Conservation (phyloP, 2,888 invertebrate species). For the Sisyra nigra region DNA sequence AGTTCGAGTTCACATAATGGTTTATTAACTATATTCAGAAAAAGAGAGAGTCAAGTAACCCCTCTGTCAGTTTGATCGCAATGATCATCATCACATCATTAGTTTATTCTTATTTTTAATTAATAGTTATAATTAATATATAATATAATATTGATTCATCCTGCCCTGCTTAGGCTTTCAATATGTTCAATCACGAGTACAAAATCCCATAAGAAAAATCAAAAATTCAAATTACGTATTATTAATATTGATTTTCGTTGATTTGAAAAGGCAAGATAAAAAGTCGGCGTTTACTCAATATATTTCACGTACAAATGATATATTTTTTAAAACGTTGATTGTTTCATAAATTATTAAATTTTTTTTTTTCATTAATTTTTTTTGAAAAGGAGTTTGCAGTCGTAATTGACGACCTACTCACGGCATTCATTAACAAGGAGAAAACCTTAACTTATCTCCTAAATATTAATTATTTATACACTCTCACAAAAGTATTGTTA, state of each 20-base stretch:
- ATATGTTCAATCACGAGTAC: neutral
- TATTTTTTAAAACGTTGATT: neutral
- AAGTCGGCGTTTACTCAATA: slow-evolving; percentile 1
- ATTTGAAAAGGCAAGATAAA: slow-evolving; percentile 1
- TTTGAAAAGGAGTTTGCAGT: neutral
- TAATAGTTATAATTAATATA: slow-evolving; percentile 30
- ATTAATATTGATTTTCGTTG: neutral
- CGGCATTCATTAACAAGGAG: slow-evolving; percentile 18
- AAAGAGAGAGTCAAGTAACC: slow-evolving; percentile 24
- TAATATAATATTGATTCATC: slow-evolving; percentile 16
- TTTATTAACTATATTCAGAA: slow-evolving; percentile 62
- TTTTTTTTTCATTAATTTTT: neutral
- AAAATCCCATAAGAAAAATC: neutral
- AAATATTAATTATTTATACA: neutral
- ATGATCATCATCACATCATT: slow-evolving; percentile 58
- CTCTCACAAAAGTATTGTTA: slow-evolving; percentile 1
- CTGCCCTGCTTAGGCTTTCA: slow-evolving; percentile 9
- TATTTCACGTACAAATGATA: neutral
- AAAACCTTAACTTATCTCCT: slow-evolving; percentile 13
- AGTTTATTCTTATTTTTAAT: slow-evolving; percentile 31
- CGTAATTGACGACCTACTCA: neutral
- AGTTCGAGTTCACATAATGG: slow-evolving; percentile 43
- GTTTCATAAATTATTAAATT: neutral
- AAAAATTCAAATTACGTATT: neutral
- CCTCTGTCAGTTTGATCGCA: slow-evolving; percentile 39